Percentiles rank a stretch among this genome's conserved stretches.
Conservation (phyloP, 2,797 vertebrate genomes). For the Crocodylus rhombifer region DNA sequence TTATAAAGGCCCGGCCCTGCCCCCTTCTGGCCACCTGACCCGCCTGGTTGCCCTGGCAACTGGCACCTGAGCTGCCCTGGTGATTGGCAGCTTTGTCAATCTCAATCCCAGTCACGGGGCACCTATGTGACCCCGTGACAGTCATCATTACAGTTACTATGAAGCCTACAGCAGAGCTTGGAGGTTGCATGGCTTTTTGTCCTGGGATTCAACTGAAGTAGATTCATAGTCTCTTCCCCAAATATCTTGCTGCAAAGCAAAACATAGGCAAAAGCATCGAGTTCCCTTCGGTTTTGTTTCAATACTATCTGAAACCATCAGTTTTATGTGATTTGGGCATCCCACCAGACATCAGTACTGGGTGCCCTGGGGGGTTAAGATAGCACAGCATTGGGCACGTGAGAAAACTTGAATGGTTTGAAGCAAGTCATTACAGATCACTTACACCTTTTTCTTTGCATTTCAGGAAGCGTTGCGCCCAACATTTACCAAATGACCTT, state of each 20-base stretch:
- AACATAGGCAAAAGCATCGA: accelerated
- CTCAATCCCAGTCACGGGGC: too few relatives aligned
- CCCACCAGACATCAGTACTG: background rate
- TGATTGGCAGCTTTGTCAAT: too few relatives aligned
- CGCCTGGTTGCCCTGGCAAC: too few relatives aligned
- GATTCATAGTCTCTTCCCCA: background rate
- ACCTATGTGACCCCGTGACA: too few relatives aligned
- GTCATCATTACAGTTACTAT: background rate
- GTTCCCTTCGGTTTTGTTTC: background rate
- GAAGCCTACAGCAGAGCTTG: background rate
- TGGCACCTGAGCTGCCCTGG: too few relatives aligned
- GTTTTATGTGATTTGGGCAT: background rate
- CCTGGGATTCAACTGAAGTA: too few relatives aligned
- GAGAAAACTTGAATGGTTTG: background rate
- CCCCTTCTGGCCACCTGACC: too few relatives aligned
- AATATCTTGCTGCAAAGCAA: background rate
- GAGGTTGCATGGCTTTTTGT: too few relatives aligned
- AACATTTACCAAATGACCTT: too few relatives aligned
- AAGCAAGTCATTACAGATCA: accelerated
- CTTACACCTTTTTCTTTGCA: background rate
- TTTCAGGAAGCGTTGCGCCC: background rate
- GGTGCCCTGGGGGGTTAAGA: background rate
- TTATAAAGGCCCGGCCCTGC: too few relatives aligned
- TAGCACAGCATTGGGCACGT: accelerated
- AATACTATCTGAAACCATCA: background rate